Evolutionary conservation across 30 jellyfish, hydroid and myxozoan genomes (phyloP).

Genomic region (Aurelia aurita complex sp. Pacific): DNA sequence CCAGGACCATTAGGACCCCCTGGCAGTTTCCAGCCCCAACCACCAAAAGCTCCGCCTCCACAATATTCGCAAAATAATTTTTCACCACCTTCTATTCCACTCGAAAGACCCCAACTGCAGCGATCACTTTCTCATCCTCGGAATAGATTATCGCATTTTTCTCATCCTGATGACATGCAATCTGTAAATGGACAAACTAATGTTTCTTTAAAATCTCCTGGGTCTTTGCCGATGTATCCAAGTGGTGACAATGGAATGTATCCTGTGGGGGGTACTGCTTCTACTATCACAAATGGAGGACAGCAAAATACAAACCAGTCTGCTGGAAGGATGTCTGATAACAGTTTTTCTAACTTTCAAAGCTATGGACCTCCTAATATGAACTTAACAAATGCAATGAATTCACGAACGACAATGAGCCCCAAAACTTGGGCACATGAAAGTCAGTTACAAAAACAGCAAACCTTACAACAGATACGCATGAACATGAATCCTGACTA

Average conservation of each 20-base stretch:
- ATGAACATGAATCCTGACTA: conserved; percentile 57
- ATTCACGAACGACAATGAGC: conserved; percentile 40
- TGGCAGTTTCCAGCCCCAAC: conserved; percentile 52
- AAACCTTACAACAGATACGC: conserved; percentile 46
- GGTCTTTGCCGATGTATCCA: conserved; percentile 53
- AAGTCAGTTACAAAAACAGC: conserved; percentile 62
- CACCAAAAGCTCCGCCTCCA: conserved; percentile 73
- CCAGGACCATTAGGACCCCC: conserved; percentile 77
- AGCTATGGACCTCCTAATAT: conserved; percentile 71
- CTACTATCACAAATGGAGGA: conserved; percentile 47
- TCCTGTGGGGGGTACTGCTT: conserved; percentile 37
- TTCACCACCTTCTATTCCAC: conserved; percentile 56
- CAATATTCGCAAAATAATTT: conserved; percentile 55
- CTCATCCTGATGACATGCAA: conserved; percentile 63
- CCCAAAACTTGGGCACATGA: conserved; percentile 63
- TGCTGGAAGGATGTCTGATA: conserved; percentile 35
- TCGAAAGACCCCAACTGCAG: conserved; percentile 62
- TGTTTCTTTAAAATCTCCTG: conserved; percentile 63
- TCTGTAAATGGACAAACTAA: conserved; percentile 19
- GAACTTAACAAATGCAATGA: conserved; percentile 53
- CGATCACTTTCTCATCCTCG: conserved; percentile 64
- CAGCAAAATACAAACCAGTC: conserved; percentile 23
- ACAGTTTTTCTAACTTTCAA: conserved; percentile 27
- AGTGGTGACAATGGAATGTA: conserved; percentile 31
- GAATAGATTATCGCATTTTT: conserved; percentile 61